A percentile compares a stretch with the other conserved stretches of the same genome.
These are phyloP conservation scores for Trachymyrmex septentrionalis DNA, from an alignment of 1,140 invertebrate genomes.

Conservation along the genomic window DNA sequence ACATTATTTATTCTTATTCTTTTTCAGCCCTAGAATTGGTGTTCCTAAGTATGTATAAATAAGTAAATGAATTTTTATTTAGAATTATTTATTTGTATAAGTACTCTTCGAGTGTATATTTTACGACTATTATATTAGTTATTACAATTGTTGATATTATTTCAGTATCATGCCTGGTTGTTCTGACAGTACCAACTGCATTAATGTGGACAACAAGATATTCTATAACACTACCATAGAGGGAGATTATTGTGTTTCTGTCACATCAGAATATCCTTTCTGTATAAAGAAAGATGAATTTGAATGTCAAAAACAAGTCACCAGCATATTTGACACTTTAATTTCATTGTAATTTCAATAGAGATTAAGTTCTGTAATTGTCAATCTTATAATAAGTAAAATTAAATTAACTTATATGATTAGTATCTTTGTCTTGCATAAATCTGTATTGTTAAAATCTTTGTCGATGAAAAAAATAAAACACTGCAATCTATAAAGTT, in stretches of 20 bases:
- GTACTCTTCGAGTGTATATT: background rate
- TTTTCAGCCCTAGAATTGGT: background rate
- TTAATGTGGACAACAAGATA: background rate
- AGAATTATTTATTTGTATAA: background rate
- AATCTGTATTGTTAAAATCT: too few species aligned
- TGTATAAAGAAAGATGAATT: background rate
- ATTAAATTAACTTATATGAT: background rate
- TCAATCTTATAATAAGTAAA: background rate
- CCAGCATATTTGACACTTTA: background rate
- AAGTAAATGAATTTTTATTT: background rate
- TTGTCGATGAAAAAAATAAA: too few species aligned
- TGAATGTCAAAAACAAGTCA: background rate
- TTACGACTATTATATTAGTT: background rate
- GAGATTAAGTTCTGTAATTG: background rate
- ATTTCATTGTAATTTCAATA: background rate
- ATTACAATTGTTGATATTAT: background rate
- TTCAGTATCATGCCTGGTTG: background rate
- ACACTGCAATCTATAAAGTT: too few species aligned
- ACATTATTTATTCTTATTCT: background rate
- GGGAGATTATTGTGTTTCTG: background rate
- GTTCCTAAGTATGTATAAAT: too few species aligned
- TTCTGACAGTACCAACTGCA: background rate
- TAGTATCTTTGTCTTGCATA: too few species aligned
- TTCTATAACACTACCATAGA: background rate
- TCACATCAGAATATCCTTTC: background rate